Evolutionary conservation across 2,113 vertebrate genomes (phyloP).

Genomic region (Camarhynchus parvulus): DNA sequence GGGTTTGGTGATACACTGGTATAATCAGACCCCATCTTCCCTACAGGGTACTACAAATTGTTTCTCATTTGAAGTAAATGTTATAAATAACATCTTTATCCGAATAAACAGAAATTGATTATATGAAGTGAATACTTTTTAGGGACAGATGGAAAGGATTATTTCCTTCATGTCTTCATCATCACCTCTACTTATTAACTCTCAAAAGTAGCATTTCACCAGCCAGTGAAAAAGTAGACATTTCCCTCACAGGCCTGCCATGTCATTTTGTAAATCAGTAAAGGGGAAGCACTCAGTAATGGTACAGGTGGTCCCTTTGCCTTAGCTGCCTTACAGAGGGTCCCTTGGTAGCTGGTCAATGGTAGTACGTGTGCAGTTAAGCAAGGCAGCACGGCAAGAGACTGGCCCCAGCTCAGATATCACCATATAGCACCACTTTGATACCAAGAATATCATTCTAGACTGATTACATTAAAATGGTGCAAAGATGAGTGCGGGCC

Average conservation of each 20-base stretch:
- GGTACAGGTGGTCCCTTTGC: not conserved
- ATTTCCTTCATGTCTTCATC: not conserved
- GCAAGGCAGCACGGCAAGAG: not conserved
- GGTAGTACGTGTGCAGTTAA: not conserved
- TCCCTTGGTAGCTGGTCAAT: not conserved
- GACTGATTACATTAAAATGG: not conserved
- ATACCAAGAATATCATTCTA: not conserved
- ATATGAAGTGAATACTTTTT: not conserved
- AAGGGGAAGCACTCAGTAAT: not conserved
- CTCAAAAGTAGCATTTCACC: not conserved
- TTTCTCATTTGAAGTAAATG: not conserved
- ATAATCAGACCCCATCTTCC: not conserved
- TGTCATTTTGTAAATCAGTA: not conserved
- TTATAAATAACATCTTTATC: not conserved
- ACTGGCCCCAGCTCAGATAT: not conserved
- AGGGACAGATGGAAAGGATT: not conserved
- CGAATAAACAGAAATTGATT: not conserved
- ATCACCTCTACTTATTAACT: not conserved
- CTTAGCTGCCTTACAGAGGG: not conserved
- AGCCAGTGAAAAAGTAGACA: not conserved
- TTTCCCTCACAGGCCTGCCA: not conserved
- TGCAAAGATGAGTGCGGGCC: not conserved
- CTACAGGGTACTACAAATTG: not conserved
- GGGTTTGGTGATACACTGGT: not conserved
- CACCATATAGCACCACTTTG: fast-evolving